Conservation (phyloP, 2,888 invertebrate genomes). For the Mamestra brassicae region DNA sequence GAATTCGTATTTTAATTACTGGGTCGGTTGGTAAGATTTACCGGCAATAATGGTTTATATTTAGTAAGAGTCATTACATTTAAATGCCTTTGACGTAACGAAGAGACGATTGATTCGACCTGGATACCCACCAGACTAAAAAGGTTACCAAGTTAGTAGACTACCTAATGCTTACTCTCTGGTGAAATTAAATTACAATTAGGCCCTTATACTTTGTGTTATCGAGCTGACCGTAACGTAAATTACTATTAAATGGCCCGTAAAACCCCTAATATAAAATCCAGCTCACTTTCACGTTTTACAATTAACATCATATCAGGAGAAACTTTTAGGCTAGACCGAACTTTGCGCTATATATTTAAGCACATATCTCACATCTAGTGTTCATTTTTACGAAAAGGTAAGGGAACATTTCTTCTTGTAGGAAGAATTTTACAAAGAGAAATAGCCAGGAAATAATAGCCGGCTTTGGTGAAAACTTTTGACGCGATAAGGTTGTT, state of each 20-base stretch:
- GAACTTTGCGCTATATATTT: constrained; percentile 59
- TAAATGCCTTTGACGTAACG: constrained; percentile 49
- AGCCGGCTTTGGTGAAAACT: constrained; percentile 46
- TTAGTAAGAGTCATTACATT: constrained; percentile 52
- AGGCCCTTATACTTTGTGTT: constrained; percentile 27
- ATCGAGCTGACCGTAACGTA: constrained; percentile 31
- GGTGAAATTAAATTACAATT: constrained; percentile 43
- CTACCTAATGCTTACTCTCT: neutral
- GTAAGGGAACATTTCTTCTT: constrained; percentile 38
- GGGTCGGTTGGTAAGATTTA: constrained; percentile 34
- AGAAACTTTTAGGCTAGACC: constrained; percentile 56
- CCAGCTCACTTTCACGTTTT: constrained; percentile 42
- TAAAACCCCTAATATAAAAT: constrained; percentile 50
- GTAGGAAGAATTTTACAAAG: constrained; percentile 31
- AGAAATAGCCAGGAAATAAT: constrained; percentile 50
- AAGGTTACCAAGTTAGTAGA: constrained; percentile 17
- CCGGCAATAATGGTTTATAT: constrained; percentile 45
- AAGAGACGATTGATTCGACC: constrained; percentile 36
- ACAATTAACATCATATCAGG: constrained; percentile 53
- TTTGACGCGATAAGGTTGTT: constrained; percentile 42
- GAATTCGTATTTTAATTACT: constrained; percentile 58
- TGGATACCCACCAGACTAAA: constrained; percentile 21
- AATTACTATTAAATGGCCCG: constrained; percentile 39
- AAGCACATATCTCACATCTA: constrained; percentile 47
- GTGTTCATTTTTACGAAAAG: constrained; percentile 49